Base-by-base conservation (phyloP, 53 echinoderm and acorn worm genomes). In the Mesocentrotus franciscanus region DNA sequence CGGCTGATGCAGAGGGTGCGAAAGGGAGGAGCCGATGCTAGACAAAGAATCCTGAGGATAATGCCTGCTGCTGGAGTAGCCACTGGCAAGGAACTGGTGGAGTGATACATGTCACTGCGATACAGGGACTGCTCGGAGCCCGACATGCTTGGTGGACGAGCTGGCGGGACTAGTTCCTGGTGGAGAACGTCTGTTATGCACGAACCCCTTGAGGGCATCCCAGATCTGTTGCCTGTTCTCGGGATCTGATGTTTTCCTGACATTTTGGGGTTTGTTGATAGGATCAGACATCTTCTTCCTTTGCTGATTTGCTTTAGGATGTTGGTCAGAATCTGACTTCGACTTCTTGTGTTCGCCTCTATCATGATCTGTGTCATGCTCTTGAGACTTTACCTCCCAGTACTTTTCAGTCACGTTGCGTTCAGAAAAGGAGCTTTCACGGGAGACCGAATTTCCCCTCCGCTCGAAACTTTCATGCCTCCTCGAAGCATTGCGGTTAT, bases 301-400 rank as follows among this genome's bases (percentile, higher is more conserved):
- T 8, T 84, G 94, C 30, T 57, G 34, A 20, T 94, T 85, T 36
- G 18, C 64, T 59, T 61, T 96, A 34, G 60, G 78, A 29, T 79
- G 87, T 79, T 93, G 95, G 34, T 95, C 96, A 15, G 96, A 95
- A 66, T 96, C 96, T 22, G 96, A 92, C 59, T 71, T 95, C 32
- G 96, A 96, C 60, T 96, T 95, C 75, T 92, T 96, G 78, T 85
- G 95, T 57, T 96, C 96, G 13, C 92, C 93, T 10, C 29, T 90
- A 57, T 93, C n/a, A n/a, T n/a, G n/a, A n/a, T n/a, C 79, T 24
- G 93, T 2, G 78, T n/a, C 14, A 49, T 78, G 17, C 17, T 78
- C 61, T 26, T 93, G 93, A 56, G 79, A 78, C 60, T 56, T 62
- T 81, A 30, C 58, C 83, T 93, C 56, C 93, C 93, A 93, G 83